phyloP scores from a whole-genome alignment of 2,113 vertebrate species.

The Herpailurus yagouaroundi region DNA sequence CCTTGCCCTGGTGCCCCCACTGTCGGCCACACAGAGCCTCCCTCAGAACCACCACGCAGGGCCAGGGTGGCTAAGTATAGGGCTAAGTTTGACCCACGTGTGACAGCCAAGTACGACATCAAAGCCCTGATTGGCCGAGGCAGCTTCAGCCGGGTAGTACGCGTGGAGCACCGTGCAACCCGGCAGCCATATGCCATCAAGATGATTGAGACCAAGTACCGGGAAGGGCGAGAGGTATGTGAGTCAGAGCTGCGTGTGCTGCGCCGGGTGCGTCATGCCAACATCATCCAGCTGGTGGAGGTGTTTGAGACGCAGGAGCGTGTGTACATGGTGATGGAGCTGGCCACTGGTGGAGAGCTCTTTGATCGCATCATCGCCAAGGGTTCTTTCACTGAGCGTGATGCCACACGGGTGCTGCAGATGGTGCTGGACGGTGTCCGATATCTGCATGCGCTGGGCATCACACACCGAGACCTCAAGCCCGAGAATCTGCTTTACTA shows the following conservation, averaged over 20 bases:
- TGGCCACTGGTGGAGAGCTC: conserved; percentile 97
- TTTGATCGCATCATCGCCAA: conserved; percentile 98
- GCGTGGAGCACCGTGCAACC: conserved; percentile 96
- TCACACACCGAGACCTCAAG: conserved; percentile 97
- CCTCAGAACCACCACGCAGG: conserved; percentile 89
- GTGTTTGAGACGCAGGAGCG: conserved; percentile 98
- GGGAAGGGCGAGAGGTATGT: conserved; percentile 96
- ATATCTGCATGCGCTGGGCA: conserved; percentile 96
- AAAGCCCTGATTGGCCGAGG: conserved; percentile 97
- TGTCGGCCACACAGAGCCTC: conserved; percentile 82
- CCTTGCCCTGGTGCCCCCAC: conserved; percentile 72
- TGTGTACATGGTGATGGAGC: conserved; percentile 99
- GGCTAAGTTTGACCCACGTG: conserved; percentile 97
- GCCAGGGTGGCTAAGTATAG: conserved; percentile 97
- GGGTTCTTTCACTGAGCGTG: conserved; percentile 97
- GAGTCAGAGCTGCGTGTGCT: conserved; percentile 97
- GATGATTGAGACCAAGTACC: conserved; percentile 98
- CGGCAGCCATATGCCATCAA: conserved; percentile 99
- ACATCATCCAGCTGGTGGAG: conserved; percentile 98
- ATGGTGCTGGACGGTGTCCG: conserved; percentile 98
- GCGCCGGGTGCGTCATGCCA: conserved; percentile 95
- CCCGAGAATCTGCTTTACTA: conserved; percentile 99
- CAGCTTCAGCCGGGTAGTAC: conserved; percentile 97
- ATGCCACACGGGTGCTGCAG: conserved; percentile 95
- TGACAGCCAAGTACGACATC: conserved; percentile 98